Percentiles rank a stretch among this genome's conserved stretches.
Conservation (phyloP, 2,113 vertebrate species). For the Tyrannus savana region DNA sequence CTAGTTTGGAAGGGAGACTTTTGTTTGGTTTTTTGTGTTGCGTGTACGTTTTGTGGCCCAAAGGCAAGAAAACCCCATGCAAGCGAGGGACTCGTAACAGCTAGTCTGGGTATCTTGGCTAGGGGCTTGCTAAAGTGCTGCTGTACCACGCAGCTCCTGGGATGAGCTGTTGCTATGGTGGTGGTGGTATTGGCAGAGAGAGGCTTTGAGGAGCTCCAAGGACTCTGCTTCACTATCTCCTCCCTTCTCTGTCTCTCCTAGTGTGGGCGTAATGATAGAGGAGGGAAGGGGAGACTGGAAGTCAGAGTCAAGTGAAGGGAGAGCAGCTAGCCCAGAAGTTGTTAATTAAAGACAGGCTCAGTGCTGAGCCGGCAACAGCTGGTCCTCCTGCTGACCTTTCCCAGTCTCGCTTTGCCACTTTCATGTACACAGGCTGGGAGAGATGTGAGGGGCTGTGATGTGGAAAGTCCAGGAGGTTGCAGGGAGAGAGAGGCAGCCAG, state of each 20-base stretch:
- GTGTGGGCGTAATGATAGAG: not conserved
- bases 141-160: not conserved
- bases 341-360: constrained; percentile 41
- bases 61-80: not conserved
- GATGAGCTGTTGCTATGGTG: not conserved
- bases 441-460: not conserved
- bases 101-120: not conserved
- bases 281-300: constrained; percentile 10
- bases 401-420: constrained; percentile 48
- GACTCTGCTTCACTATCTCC: not conserved
- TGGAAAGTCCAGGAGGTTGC: not conserved
- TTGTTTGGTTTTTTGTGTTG: not conserved
- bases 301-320: not conserved
- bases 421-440: not conserved
- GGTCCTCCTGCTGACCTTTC: constrained; percentile 21
- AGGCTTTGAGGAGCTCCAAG: not conserved
- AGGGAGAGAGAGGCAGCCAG: not conserved
- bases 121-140: not conserved
- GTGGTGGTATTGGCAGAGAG: not conserved
- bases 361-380: not conserved
- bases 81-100: not conserved
- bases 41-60: not conserved
- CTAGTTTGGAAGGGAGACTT: not conserved
- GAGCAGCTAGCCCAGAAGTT: not conserved
- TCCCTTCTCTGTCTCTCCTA: not conserved